Conservation (phyloP, 2,113 vertebrate species). For the Tonatia bakeri region DNA sequence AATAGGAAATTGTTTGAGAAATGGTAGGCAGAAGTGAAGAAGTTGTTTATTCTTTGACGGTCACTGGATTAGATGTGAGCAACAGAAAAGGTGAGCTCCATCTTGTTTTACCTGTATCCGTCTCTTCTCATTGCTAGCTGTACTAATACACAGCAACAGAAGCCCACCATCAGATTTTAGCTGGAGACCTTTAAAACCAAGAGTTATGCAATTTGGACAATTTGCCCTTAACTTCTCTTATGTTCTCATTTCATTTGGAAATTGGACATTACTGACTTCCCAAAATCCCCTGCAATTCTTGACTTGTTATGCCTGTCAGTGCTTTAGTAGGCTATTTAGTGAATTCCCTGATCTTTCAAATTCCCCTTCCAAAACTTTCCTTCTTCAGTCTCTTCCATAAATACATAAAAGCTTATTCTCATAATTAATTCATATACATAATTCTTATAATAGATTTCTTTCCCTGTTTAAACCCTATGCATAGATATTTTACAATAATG, state of each 20-base stretch:
- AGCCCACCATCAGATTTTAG: neutral
- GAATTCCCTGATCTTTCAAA: neutral
- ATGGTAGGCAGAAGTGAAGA: neutral
- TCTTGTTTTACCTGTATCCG: neutral
- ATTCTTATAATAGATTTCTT: neutral
- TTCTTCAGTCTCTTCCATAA: neutral
- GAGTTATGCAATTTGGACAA: neutral
- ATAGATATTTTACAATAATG: neutral
- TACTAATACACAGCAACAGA: neutral
- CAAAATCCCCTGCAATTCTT: neutral
- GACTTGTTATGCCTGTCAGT: neutral
- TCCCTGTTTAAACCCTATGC: neutral
- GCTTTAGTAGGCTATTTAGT: neutral
- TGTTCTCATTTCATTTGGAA: neutral
- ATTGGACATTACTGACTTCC: neutral
- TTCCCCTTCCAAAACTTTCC: neutral
- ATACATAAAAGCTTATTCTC: neutral
- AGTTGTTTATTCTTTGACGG: neutral
- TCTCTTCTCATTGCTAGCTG: neutral
- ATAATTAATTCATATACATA: neutral
- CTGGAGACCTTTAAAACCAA: neutral
- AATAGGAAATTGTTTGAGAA: neutral
- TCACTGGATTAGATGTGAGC: neutral
- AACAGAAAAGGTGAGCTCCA: neutral
- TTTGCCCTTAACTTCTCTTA: neutral